phyloP scores from a whole-genome alignment of 2,888 invertebrate species.

The Pristionchus fissidentatus region DNA sequence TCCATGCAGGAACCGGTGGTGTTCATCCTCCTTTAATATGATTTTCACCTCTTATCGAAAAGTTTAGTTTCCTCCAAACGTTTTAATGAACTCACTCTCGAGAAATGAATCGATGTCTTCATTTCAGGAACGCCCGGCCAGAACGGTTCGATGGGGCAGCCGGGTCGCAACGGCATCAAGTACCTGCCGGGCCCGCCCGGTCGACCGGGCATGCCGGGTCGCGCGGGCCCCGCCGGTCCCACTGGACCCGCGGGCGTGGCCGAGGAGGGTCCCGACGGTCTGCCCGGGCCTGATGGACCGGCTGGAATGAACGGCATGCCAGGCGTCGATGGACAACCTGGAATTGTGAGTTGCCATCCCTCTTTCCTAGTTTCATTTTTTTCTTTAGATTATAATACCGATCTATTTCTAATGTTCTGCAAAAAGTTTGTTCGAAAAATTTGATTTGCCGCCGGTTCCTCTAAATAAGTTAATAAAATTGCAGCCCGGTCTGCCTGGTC shows the following conservation, averaged over 20 bases:
- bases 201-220: slow-evolving; percentile 58
- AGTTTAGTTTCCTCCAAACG: not conserved
- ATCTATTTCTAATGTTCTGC: too few relatives aligned
- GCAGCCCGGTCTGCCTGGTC: slow-evolving; percentile 39
- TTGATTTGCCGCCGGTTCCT: not conserved
- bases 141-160: slow-evolving; percentile 53
- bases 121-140: slow-evolving; percentile 47
- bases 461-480: not conserved
- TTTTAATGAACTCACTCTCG: too few relatives aligned
- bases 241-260: slow-evolving; percentile 59
- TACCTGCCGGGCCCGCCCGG: slow-evolving; percentile 56
- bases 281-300: slow-evolving; percentile 62
- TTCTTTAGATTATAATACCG: too few relatives aligned
- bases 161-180: slow-evolving; percentile 55
- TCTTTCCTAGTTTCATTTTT: not conserved
- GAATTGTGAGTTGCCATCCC: slow-evolving; percentile 47
- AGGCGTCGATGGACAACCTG: slow-evolving; percentile 60
- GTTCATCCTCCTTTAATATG: too few relatives aligned
- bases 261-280: slow-evolving; percentile 65
- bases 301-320: slow-evolving; percentile 63
- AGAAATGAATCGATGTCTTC: not conserved
- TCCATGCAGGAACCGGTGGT: too few relatives aligned
- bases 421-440: too few relatives aligned
- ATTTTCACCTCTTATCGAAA: not conserved
- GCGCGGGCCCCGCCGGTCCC: slow-evolving; percentile 37